Evolutionary conservation across 2,888 invertebrate genomes (phyloP), one percentile per base, ranked within the genome.

Genomic region (Heliconius cydno): DNA sequence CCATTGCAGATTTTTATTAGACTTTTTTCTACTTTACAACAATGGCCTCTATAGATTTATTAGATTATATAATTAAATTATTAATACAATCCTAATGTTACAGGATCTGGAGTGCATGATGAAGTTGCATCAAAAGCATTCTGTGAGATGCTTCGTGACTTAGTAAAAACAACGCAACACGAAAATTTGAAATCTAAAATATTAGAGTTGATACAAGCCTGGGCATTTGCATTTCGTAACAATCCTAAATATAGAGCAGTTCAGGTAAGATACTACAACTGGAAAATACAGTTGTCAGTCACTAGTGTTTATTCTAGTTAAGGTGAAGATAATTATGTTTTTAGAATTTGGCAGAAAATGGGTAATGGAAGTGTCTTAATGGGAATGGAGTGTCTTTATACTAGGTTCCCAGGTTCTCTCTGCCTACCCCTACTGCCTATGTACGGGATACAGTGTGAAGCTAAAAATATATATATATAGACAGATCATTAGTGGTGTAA

Each of bases 141-240:
- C 91, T 99, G 99, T 96, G 99, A 99, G 92, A 98, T 98, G 94
- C 95, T 99, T 83, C 97, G 98, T 88, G 98, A 98, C 78, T 95
- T 98, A 72, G 96, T 98, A 15, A 98, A 98, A 91, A 97, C 97
- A 25, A 97, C 98, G 0, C 96, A 96, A 22, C 98, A 98, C 88
- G 98, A 98, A 81, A 97, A 97, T 88, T 97, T 98, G 1, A 96
- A 97, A 81, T 96, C 94, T 81, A 99, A 99, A 94, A 96, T 98
- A 85, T 94, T 99, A 75, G 99, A 99, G 91, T 95, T 99, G 81
- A 97, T 99, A 84, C 99, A 99, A 95, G 98, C 98, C 6, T 99
- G 99, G 99, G 98, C 98, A 0, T 98, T 98, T 93, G 99, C 99
- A n/a, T 99, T 99, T 90, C 96, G 99, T 77, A 98, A 98, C 86